Base-by-base conservation (phyloP, 64 coral and sea anemone genomes). In the Platygyra sinensis region DNA sequence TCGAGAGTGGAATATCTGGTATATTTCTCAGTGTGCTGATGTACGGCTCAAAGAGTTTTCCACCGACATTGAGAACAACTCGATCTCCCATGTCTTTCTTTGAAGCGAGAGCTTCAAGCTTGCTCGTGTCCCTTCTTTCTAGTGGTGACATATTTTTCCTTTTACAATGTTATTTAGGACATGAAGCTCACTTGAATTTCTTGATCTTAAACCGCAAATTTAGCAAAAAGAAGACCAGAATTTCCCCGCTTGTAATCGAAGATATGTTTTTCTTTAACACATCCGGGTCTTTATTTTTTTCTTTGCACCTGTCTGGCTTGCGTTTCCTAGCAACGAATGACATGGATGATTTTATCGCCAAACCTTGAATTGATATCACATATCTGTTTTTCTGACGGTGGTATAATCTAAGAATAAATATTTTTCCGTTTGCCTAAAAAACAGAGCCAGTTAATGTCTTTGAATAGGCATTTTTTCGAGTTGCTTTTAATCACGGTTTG, bases 21-120 rank as follows among this genome's bases (percentile, higher is more conserved):
- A 96, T 93, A 63, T 99, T 99, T 80, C 77, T 90, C 38, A 99
- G 78, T 20, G 97, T 99, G 46, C 94, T 99, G 0, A 91, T 75
- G 71, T 99, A 99, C 0, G 97, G 97, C 51, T 99, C 91, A 36
- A 99, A 99, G 0, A 85, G 78, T 79, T 96, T 99, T 2, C 97
- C 97, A 2, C 97, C 97, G 25, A 95, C 90, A 76, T 99, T 99
- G 8, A 99, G 88, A 52, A 99, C 73, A 3, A 99, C 88, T 24
- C 94, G 31, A 74, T 99, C 94, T 60, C 80, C 87, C 13, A 90
- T 28, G n/a, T 97, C 92, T 28, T 91, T 91, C 25, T 82, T 90
- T 51, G 33, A 25, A 25, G 81, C 62, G 10, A 87, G 38, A 0
- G 74, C 79, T 72, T 92, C 90, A 4, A 74, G 30, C 6, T 75